Evolutionary conservation across 2,797 vertebrate genomes (phyloP), one percentile per base, ranked within the genome.

Genomic region (Onychomys leucogaster): DNA sequence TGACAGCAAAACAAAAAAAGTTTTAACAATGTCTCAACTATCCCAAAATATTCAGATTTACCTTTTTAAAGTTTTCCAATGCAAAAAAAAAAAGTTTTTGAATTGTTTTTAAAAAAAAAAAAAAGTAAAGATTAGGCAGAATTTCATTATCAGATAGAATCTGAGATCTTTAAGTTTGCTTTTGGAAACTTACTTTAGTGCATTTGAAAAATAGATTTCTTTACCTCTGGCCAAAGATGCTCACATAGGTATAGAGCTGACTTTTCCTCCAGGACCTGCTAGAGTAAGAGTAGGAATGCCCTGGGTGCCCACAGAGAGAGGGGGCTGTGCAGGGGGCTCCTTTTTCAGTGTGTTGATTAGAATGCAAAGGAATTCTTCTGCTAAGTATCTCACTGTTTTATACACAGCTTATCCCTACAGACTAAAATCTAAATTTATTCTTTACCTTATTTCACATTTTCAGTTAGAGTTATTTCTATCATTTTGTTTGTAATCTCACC

Each of bases 381-480:
- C 37, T 67, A 43, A 93, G 34, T 3, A 17, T 82, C 57, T 49
- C 76, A 82, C 9, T 75, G 19, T 94, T 19, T 59, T 88, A 86
- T 80, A 17, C 16, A 93, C 21, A 92, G n/a, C 37, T 37, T 46
- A 96, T 96, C 52, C 63, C 4, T 11, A 0, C 61, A 4, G 27
- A 49, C 17, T 55, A 61, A 61, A 92, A 27, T 63, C 41, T 86
- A 91, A 96, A 97, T 94, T 96, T 80, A 86, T 21, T 96, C 67
- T 96, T 82, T 49, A 69, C 69, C 78, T 87, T 85, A 85, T 75
- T 95, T 92, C 77, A 95, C 17, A 92, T 94, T 92, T 77, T 92
- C 69, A 87, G 49, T 52, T 52, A 52, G 82, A 95, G 23, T 80
- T n/a, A 63, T 95, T 86, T 96, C 81, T 97, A 89, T 96, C 93